These are phyloP conservation scores for Crocodylus rhombifer DNA, from an alignment of 2,797 vertebrate genomes.

Conservation along the genomic window DNA sequence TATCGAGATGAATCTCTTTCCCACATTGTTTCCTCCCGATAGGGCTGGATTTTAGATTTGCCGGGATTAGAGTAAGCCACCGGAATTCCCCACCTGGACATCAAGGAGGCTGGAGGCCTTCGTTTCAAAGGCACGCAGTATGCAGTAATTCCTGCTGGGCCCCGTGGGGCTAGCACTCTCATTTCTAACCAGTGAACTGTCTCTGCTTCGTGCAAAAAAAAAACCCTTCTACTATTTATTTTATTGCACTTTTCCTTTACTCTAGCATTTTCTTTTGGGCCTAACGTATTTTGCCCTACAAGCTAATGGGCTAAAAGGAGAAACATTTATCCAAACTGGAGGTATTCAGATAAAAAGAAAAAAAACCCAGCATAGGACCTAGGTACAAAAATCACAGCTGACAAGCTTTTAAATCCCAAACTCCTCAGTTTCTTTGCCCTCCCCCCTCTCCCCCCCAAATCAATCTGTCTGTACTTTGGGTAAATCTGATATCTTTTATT, in stretches of 20 bases:
- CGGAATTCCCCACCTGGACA: constrained; percentile 80
- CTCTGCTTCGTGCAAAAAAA: constrained; percentile 57
- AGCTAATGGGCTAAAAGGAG: constrained; percentile 54
- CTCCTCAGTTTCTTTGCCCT: background rate
- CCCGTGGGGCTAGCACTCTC: constrained; percentile 50
- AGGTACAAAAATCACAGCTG: background rate
- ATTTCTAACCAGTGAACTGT: constrained; percentile 71
- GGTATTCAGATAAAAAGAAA: constrained; percentile 56
- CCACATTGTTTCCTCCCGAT: constrained; percentile 80
- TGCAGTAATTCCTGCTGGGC: constrained; percentile 67
- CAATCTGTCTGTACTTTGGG: background rate
- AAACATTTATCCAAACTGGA: constrained; percentile 36
- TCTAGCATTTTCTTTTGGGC: constrained; percentile 33
- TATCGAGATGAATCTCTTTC: constrained; percentile 80
- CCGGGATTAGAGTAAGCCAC: constrained; percentile 79
- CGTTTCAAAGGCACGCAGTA: constrained; percentile 77
- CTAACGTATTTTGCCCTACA: constrained; percentile 47
- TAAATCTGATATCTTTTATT: too few species aligned
- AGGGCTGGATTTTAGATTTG: constrained; percentile 80
- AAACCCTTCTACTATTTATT: background rate
- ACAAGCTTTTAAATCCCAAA: constrained; percentile 43
- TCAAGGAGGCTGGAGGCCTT: constrained; percentile 72
- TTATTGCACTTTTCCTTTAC: constrained; percentile 47
- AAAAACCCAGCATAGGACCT: constrained; percentile 54
- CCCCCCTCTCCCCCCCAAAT: background rate